Percentiles rank a stretch among this genome's conserved stretches.
Evolutionary conservation across 2,797 vertebrate genomes (phyloP).

Genomic region (Setipinna tenuifilis): DNA sequence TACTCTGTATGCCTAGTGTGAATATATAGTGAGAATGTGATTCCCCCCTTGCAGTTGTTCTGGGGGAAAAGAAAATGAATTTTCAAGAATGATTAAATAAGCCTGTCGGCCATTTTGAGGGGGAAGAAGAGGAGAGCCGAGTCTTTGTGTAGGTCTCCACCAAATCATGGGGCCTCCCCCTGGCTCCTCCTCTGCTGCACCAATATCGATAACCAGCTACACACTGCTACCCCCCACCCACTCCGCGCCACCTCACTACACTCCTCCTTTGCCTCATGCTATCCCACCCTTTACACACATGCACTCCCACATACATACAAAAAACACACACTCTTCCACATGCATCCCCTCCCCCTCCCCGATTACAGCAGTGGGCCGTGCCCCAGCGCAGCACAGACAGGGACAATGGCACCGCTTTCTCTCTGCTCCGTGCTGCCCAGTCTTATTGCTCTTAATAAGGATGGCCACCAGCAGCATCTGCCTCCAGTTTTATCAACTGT

Average conservation of each 20-base stretch:
- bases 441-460: background rate
- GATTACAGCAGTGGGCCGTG: background rate
- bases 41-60: background rate
- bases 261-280: background rate
- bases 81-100: constrained; percentile 49
- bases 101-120: constrained; percentile 52
- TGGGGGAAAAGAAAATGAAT: constrained; percentile 22
- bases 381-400: background rate
- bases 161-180: constrained; percentile 49
- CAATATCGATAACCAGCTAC: constrained; percentile 45
- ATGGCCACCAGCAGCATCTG: background rate
- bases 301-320: constrained; percentile 12
- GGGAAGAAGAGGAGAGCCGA: constrained; percentile 30
- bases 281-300: constrained; percentile 39
- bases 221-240: background rate
- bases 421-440: background rate
- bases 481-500: background rate
- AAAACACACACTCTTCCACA: background rate
- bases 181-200: constrained; percentile 40
- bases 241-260: constrained; percentile 7
- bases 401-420: constrained; percentile 8
- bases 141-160: constrained; percentile 54
- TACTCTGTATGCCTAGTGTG: background rate
- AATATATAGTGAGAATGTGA: background rate
- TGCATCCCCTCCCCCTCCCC: background rate